Conservation (phyloP, 2,113 vertebrate species). For the Stegostoma tigrinum region DNA sequence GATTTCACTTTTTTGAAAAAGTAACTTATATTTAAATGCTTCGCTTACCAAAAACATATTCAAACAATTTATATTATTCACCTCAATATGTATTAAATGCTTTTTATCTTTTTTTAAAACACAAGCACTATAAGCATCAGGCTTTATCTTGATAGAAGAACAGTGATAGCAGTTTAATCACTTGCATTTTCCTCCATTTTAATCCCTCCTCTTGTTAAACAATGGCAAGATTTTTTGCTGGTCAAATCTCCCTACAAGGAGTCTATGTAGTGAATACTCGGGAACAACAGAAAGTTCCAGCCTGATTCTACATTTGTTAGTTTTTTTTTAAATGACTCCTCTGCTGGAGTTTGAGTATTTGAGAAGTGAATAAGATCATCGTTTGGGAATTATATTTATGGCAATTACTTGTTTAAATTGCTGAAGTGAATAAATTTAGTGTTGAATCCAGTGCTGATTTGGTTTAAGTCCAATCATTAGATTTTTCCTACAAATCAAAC, state of each 20-base stretch:
- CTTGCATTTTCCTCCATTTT: background rate
- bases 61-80: background rate
- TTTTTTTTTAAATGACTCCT: background rate
- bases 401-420: background rate
- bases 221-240: background rate
- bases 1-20: background rate
- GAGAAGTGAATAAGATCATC: background rate
- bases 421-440: background rate
- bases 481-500: background rate
- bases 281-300: background rate
- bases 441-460: background rate
- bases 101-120: background rate
- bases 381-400: background rate
- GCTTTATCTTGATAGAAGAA: background rate
- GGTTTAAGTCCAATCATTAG: too few species aligned
- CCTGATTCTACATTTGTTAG: background rate
- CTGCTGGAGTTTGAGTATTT: background rate
- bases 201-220: background rate
- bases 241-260: background rate
- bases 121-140: background rate
- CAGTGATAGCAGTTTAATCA: background rate
- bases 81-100: background rate
- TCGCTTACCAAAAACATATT: background rate
- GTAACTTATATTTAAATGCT: background rate
- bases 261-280: background rate